Evolutionary conservation across 2,888 invertebrate species (phyloP).

Genomic region (Ormyrus rosae): DNA sequence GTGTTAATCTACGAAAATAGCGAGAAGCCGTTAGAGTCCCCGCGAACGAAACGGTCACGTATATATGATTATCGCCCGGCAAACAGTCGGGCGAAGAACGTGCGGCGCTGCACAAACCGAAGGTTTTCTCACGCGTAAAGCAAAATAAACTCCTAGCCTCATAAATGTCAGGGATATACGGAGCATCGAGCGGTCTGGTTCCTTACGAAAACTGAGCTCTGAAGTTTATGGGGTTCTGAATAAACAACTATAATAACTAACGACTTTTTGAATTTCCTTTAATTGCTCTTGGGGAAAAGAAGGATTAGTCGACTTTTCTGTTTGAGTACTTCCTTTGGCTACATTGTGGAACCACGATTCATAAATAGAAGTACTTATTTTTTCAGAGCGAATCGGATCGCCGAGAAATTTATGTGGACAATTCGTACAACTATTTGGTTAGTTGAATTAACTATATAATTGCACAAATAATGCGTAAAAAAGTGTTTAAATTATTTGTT

Average conservation of each 20-base stretch:
- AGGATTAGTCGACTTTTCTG: slow-evolving; percentile 13
- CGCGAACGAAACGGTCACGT: slow-evolving; percentile 5
- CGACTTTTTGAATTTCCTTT: slow-evolving; percentile 29
- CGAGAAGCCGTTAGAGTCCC: not conserved
- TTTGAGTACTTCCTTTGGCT: slow-evolving; percentile 1
- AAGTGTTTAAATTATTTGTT: too few relatives aligned
- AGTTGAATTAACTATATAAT: too few relatives aligned
- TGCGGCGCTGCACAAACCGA: not conserved
- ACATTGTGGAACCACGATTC: not conserved
- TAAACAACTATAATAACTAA: slow-evolving; percentile 29
- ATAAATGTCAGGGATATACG: slow-evolving; percentile 19
- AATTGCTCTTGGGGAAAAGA: slow-evolving; percentile 15
- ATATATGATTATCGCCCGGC: slow-evolving; percentile 4
- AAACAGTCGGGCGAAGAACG: not conserved
- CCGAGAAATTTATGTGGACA: too few relatives aligned
- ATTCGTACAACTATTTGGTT: too few relatives aligned
- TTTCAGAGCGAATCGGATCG: too few relatives aligned
- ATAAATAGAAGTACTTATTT: too few relatives aligned
- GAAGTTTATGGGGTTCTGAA: slow-evolving; percentile 47
- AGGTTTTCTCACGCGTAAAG: slow-evolving; percentile 21
- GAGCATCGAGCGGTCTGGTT: slow-evolving; percentile 9
- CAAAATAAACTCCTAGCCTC: slow-evolving; percentile 26
- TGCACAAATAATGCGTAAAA: too few relatives aligned
- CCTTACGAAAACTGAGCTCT: slow-evolving; percentile 34
- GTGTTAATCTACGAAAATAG: slow-evolving; percentile 12